Percentiles rank a stretch among this genome's conserved stretches.
Conservation (phyloP, 1,140 invertebrate species). For the Drepana arcuata region DNA sequence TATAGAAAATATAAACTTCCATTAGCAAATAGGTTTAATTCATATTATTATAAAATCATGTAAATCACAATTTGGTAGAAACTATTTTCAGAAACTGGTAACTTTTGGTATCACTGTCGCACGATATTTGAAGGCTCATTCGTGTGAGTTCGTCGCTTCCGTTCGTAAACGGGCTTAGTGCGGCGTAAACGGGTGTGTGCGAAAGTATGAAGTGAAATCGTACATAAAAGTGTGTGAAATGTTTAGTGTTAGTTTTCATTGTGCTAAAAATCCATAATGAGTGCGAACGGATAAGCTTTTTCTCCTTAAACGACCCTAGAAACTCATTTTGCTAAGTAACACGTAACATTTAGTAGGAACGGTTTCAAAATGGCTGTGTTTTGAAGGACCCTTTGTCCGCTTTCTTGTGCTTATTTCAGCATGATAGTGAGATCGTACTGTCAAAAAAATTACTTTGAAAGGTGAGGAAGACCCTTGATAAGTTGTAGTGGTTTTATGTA, state of each 20-base stretch:
- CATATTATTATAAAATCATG: too few species aligned
- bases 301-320: constrained; percentile 27
- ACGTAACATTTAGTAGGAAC: constrained; percentile 65
- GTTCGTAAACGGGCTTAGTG: constrained; percentile 49
- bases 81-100: too few species aligned
- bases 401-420: constrained; percentile 65
- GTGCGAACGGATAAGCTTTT: constrained; percentile 63
- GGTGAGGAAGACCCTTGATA: constrained; percentile 47
- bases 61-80: too few species aligned
- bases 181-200: constrained; percentile 67
- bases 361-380: constrained; percentile 73
- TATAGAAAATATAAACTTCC: too few species aligned
- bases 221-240: constrained; percentile 68
- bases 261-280: constrained; percentile 65
- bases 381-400: constrained; percentile 72
- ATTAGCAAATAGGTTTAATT: too few species aligned
- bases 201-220: constrained; percentile 72
- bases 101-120: constrained; percentile 27
- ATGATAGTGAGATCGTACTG: constrained; percentile 68
- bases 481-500: constrained; percentile 20
- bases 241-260: constrained; percentile 70
- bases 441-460: constrained; percentile 62
- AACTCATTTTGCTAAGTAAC: constrained; percentile 48
- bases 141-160: constrained; percentile 60
- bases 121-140: constrained; percentile 34